Percentiles rank a stretch among this genome's conserved stretches.
Conservation (phyloP, 2,888 invertebrate species). For the Idaea aversata region DNA sequence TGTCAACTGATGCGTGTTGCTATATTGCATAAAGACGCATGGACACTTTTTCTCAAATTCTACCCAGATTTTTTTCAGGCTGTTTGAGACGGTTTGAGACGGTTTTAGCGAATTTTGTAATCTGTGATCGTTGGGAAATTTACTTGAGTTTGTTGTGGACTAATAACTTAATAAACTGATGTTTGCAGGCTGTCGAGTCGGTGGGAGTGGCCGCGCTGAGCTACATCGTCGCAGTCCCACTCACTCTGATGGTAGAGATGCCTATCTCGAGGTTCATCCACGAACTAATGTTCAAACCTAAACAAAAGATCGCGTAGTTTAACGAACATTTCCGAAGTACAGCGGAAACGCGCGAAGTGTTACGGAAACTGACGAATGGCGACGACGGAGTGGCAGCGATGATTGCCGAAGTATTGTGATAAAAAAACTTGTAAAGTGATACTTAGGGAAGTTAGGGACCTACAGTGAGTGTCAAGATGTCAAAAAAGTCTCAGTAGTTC, state of each 20-base stretch:
- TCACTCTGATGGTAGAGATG: slow-evolving; percentile 38
- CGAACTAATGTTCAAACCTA: slow-evolving; percentile 13
- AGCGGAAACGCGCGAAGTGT: background rate
- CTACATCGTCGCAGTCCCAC: slow-evolving; percentile 35
- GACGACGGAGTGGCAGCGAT: background rate
- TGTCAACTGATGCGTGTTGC: too few relatives aligned
- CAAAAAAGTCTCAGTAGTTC: too few relatives aligned
- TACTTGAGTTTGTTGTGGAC: background rate
- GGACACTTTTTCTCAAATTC: too few relatives aligned
- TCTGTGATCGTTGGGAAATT: too few relatives aligned
- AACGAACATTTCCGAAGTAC: background rate
- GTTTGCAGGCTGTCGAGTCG: slow-evolving; percentile 22
- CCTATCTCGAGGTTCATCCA: slow-evolving; percentile 32
- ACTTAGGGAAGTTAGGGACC: background rate
- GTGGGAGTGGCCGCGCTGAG: slow-evolving; percentile 21
- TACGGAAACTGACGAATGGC: background rate
- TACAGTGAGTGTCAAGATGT: too few relatives aligned
- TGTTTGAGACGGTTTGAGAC: too few relatives aligned
- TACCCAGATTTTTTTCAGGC: too few relatives aligned
- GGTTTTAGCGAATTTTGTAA: too few relatives aligned
- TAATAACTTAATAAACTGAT: background rate
- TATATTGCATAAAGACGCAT: too few relatives aligned
- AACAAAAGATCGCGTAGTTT: background rate
- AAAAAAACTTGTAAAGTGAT: background rate
- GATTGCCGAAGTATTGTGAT: background rate